Percentiles rank a stretch among this genome's conserved stretches.
Evolutionary conservation across 2,797 vertebrate genomes (phyloP).

Genomic region (Pygocentrus nattereri): DNA sequence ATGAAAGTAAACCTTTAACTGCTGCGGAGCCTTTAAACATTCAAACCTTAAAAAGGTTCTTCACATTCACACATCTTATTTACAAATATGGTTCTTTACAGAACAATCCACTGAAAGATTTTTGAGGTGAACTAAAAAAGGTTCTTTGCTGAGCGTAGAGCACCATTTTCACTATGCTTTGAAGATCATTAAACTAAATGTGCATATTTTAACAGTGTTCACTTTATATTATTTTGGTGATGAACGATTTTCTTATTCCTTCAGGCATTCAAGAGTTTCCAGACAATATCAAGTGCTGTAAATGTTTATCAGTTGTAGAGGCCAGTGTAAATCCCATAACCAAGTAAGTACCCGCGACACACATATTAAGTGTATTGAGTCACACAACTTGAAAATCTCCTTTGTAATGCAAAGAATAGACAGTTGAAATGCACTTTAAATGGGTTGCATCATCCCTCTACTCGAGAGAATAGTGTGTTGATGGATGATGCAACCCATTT

Average conservation of each 20-base stretch:
- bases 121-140: too few relatives aligned
- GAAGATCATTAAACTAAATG: too few relatives aligned
- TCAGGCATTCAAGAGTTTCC: constrained; percentile 99
- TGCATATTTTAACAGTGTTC: neutral
- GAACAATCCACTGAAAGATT: too few relatives aligned
- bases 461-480: neutral
- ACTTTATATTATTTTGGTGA: constrained; percentile 3
- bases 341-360: constrained; percentile 87
- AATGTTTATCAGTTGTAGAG: constrained; percentile 97
- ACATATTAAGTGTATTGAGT: neutral
- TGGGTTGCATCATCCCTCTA: neutral
- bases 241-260: constrained; percentile 5
- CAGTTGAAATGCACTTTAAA: neutral
- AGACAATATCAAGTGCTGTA: constrained; percentile 99
- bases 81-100: too few relatives aligned
- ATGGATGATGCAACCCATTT: neutral
- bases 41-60: too few relatives aligned
- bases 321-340: constrained; percentile 99
- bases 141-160: too few relatives aligned
- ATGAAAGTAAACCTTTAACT: too few relatives aligned
- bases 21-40: too few relatives aligned
- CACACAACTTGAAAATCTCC: too few relatives aligned
- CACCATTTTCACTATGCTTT: neutral
- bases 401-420: neutral
- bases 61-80: too few relatives aligned